phyloP scores from a whole-genome alignment of 2,797 vertebrate genomes.

The Centropyge bicolor region DNA sequence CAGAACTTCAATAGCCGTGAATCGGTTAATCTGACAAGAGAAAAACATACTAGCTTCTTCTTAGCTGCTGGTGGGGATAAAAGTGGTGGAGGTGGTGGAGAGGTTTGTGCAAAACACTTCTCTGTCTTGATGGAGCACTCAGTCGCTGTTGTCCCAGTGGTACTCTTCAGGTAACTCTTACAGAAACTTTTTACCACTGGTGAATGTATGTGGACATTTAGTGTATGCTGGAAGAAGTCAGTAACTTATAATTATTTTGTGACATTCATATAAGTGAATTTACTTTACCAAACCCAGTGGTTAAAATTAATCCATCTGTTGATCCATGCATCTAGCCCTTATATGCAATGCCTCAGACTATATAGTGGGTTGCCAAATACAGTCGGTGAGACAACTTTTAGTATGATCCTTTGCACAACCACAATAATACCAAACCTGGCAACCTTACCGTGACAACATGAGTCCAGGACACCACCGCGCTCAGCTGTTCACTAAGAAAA shows the following conservation, averaged over 20 bases:
- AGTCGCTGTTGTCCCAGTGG: not conserved
- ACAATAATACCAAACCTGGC: not conserved
- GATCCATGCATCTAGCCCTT: not conserved
- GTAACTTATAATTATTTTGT: not conserved
- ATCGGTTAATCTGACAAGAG: not conserved
- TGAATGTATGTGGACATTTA: not conserved
- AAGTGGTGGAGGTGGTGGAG: not conserved
- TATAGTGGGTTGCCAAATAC: not conserved
- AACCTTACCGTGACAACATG: not conserved
- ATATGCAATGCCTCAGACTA: not conserved
- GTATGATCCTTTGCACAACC: not conserved
- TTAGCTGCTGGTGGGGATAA: not conserved
- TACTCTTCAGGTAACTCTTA: not conserved
- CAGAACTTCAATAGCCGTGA: slow-evolving; percentile 4
- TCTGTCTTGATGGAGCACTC: not conserved
- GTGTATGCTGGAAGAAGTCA: not conserved
- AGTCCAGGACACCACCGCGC: not conserved
- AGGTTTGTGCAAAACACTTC: not conserved
- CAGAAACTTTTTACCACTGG: not conserved
- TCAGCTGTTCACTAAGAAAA: not conserved
- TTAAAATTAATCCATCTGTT: slow-evolving; percentile 7
- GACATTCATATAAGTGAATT: not conserved
- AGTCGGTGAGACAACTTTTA: not conserved
- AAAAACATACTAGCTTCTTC: not conserved
- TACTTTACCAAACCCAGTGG: too few relatives aligned